Conservation (phyloP, 2,797 vertebrate genomes). For the Rousettus madagascariensis region DNA sequence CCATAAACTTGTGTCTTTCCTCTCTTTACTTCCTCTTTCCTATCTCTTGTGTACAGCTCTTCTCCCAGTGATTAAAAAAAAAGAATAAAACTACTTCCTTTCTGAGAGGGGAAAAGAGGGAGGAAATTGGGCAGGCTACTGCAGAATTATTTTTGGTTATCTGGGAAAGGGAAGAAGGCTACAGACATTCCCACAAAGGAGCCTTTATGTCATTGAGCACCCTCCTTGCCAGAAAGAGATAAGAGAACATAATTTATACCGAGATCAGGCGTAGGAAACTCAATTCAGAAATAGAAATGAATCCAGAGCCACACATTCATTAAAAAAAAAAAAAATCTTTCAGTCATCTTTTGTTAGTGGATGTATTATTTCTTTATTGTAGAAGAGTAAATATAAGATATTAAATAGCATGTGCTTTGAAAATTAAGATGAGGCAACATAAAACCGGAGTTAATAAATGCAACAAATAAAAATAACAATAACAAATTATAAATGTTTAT, state of each 20-base stretch:
- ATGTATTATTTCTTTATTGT: not conserved
- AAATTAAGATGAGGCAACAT: constrained; percentile 2
- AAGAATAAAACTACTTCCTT: not conserved
- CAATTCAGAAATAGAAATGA: not conserved
- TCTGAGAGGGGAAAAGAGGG: not conserved
- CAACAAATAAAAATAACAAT: constrained; percentile 6
- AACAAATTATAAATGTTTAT: not conserved
- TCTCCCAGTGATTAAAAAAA: not conserved
- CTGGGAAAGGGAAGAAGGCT: not conserved
- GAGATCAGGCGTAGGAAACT: not conserved
- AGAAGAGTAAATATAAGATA: not conserved
- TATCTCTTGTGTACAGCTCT: not conserved
- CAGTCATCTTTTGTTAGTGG: not conserved
- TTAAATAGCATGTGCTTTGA: not conserved
- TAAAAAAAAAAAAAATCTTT: not conserved
- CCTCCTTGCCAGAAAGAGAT: not conserved
- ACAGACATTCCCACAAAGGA: not conserved
- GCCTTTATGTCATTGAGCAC: not conserved
- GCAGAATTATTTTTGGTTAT: not conserved
- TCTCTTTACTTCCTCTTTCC: not conserved
- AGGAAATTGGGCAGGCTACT: not conserved
- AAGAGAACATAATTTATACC: not conserved
- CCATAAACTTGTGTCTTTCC: not conserved
- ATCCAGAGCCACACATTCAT: not conserved
- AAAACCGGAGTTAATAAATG: constrained; percentile 32